phyloP scores from a whole-genome alignment of 2,888 invertebrate species.

The Drosophila paramelanica region DNA sequence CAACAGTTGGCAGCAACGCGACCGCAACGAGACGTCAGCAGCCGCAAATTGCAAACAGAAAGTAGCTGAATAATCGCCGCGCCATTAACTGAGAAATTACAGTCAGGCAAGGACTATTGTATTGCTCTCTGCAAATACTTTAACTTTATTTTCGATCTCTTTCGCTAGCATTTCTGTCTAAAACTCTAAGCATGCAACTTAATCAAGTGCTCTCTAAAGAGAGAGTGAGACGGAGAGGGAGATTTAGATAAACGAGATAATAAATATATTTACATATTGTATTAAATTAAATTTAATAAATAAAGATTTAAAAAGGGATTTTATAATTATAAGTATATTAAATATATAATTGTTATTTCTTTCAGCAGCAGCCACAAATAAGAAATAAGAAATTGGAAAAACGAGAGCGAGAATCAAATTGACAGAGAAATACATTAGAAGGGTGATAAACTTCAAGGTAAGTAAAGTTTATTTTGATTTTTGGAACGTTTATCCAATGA shows the following conservation, averaged over 20 bases:
- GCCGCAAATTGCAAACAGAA: constrained; percentile 57
- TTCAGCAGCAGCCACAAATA: too few relatives aligned
- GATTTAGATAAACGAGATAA: too few relatives aligned
- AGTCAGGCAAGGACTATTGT: constrained; percentile 52
- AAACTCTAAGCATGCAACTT: too few relatives aligned
- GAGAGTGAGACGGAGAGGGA: too few relatives aligned
- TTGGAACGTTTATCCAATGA: background rate
- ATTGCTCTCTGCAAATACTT: background rate
- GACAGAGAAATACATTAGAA: too few relatives aligned
- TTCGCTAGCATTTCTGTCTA: background rate
- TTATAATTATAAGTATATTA: too few relatives aligned
- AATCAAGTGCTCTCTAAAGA: too few relatives aligned
- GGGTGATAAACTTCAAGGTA: too few relatives aligned
- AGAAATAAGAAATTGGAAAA: background rate
- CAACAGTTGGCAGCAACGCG: constrained; percentile 49
- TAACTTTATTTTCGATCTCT: background rate
- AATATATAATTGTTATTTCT: too few relatives aligned
- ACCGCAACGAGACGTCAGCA: constrained; percentile 28
- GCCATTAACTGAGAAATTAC: constrained; percentile 58
- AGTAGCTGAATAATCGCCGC: constrained; percentile 62
- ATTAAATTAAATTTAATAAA: too few relatives aligned
- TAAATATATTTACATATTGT: background rate
- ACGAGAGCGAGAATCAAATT: too few relatives aligned
- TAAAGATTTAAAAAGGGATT: too few relatives aligned
- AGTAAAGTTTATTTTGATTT: background rate